Base-by-base conservation (phyloP, 2,113 vertebrate genomes). In the Cololabis saira region DNA sequence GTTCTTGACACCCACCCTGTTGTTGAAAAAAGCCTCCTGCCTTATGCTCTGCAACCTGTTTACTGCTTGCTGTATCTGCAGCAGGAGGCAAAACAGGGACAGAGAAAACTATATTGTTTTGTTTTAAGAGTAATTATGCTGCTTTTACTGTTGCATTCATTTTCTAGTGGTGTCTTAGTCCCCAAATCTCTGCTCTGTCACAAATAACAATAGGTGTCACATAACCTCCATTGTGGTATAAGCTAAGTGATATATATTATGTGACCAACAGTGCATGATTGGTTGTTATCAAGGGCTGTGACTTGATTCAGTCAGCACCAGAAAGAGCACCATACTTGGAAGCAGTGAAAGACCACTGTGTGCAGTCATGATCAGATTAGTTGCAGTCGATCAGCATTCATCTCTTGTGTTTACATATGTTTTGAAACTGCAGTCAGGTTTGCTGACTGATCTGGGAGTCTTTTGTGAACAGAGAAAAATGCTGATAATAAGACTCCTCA, bases 1-100 rank as follows among this genome's bases (percentile, higher is more conserved):
- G 76, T 81, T 82, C 75, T 27, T 80, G 71, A 88, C 84, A 81
- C 66, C 82, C 79, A 80, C 82, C 84, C 74, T 74, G 79, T 81
- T 81, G 82, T 80, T n/a, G 74, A 75, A 79, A 69, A 66, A 30
- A 70, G 54, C 78, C 78, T 81, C 61, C 44, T 71, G 65, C 76
- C 73, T 4, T 86, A 76, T 83, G 85, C 77, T 80, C 58, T 71
- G 59, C 82, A 84, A 81, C 72, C 81, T 89, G 84, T 89, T 90
- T 80, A 87, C 73, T 84, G 80, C 50, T 66, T 84, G 80, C 50
- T 66, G 43, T 78, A 63, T 82, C 70, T 83, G 76, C 84, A 79
- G 75, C 66, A 74, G 33, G 55, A 74, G 33, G 50, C 70, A 65
- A 81, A 80, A 75, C 81, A 21, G 67, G 77, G 76, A 81, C 33